phyloP scores from a whole-genome alignment of 2,113 vertebrate species.

The Takifugu flavidus region DNA sequence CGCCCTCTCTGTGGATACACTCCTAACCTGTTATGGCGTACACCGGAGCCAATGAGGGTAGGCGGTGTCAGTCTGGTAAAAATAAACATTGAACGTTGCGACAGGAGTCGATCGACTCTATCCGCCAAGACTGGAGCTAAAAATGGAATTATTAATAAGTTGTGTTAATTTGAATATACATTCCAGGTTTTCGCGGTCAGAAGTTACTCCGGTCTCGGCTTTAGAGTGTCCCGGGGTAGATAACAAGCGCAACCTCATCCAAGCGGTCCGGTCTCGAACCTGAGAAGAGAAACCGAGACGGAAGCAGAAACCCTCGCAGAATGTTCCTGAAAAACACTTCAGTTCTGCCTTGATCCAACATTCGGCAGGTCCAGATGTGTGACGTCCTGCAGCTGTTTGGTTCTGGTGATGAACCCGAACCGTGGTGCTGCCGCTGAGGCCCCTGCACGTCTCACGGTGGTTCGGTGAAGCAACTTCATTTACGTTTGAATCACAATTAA shows the following conservation, averaged over 20 bases:
- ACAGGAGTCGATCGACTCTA: not conserved
- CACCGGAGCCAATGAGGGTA: slow-evolving; percentile 10
- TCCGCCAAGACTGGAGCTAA: not conserved
- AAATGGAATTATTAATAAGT: not conserved
- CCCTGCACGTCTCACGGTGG: too few species aligned
- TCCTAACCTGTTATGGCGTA: not conserved
- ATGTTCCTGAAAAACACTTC: too few species aligned
- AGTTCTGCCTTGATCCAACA: too few species aligned
- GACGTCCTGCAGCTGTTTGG: too few species aligned
- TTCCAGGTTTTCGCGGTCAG: not conserved
- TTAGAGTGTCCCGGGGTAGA: not conserved
- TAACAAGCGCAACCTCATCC: slow-evolving; percentile 23
- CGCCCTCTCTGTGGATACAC: slow-evolving; percentile 3
- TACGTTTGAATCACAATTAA: too few species aligned
- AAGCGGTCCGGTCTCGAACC: not conserved
- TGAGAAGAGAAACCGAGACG: too few species aligned
- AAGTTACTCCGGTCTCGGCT: not conserved
- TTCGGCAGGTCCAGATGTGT: too few species aligned
- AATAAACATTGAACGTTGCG: not conserved
- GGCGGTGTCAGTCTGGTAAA: slow-evolving; percentile 19
- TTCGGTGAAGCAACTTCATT: too few species aligned
- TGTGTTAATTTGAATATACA: not conserved
- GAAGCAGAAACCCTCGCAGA: too few species aligned
- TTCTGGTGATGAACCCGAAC: too few species aligned
- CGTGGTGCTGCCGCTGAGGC: too few species aligned